These are phyloP conservation scores for Clusia tigrina DNA, from an alignment of 2,888 invertebrate genomes.

Conservation along the genomic window DNA sequence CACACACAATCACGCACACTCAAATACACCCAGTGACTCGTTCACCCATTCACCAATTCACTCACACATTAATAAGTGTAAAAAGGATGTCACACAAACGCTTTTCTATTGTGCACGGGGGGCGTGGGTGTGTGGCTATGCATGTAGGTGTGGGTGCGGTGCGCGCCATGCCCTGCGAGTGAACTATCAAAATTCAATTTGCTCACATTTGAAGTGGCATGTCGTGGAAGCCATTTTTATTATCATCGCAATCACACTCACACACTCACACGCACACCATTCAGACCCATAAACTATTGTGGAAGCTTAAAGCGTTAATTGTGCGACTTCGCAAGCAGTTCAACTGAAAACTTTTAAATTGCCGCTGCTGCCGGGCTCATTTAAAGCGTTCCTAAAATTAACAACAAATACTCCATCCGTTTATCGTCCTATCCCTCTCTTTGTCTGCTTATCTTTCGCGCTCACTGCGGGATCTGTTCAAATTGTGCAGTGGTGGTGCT, in stretches of 20 bases:
- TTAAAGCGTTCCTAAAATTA: too few species aligned
- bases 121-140: not conserved
- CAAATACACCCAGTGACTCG: not conserved
- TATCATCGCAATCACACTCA: not conserved
- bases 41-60: too few species aligned
- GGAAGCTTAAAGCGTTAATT: not conserved
- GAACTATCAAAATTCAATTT: slow-evolving; percentile 13
- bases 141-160: not conserved
- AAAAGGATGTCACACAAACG: not conserved
- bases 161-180: slow-evolving; percentile 9
- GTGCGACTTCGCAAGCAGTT: too few species aligned
- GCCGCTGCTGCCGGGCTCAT: too few species aligned
- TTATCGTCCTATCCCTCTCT: too few species aligned
- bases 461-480: too few species aligned
- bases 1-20: not conserved
- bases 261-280: not conserved
- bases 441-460: too few species aligned
- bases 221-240: slow-evolving; percentile 1
- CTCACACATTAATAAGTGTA: too few species aligned
- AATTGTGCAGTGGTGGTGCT: too few species aligned
- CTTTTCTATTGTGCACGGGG: not conserved
- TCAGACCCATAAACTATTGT: not conserved
- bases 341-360: too few species aligned
- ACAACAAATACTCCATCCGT: too few species aligned
- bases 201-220: not conserved